Conservation (phyloP, 2,888 invertebrate genomes). For the Dynastes maya region DNA sequence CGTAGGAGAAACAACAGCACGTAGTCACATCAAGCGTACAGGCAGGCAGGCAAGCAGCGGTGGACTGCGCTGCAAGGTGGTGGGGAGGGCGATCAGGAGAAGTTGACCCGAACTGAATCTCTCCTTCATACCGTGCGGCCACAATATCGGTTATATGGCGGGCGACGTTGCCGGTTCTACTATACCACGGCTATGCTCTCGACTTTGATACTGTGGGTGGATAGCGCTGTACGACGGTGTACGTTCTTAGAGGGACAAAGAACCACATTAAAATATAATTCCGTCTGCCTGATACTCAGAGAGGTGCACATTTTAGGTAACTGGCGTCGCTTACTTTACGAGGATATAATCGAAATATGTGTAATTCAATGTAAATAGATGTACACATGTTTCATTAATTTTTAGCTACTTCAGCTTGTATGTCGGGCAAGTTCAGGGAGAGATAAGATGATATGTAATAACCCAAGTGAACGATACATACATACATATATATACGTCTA, state of each 20-base stretch:
- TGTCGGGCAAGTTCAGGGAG: too few species aligned
- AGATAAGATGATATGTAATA: too few species aligned
- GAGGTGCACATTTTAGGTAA: too few species aligned
- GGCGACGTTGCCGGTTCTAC: conserved; percentile 68
- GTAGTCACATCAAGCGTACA: conserved; percentile 60
- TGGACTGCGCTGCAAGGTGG: conserved; percentile 53
- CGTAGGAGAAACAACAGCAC: conserved; percentile 77
- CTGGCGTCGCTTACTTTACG: too few species aligned
- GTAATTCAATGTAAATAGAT: too few species aligned
- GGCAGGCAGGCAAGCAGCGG: conserved; percentile 35
- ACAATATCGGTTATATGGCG: conserved; percentile 72
- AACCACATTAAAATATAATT: too few species aligned
- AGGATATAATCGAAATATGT: too few species aligned
- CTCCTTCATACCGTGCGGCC: conserved; percentile 71
- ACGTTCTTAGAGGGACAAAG: conserved; percentile 2
- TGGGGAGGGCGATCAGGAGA: conserved; percentile 74
- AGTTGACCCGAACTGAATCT: conserved; percentile 70
- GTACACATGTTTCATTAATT: too few species aligned
- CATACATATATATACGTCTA: too few species aligned
- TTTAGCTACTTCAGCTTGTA: too few species aligned
- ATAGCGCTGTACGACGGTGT: conserved; percentile 48
- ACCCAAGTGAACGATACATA: too few species aligned
- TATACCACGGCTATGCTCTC: conserved; percentile 49
- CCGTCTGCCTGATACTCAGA: too few species aligned
- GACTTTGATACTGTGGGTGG: conserved; percentile 69